Evolutionary conservation across 2,888 invertebrate species (phyloP).

Genomic region (Melanargia galathea): DNA sequence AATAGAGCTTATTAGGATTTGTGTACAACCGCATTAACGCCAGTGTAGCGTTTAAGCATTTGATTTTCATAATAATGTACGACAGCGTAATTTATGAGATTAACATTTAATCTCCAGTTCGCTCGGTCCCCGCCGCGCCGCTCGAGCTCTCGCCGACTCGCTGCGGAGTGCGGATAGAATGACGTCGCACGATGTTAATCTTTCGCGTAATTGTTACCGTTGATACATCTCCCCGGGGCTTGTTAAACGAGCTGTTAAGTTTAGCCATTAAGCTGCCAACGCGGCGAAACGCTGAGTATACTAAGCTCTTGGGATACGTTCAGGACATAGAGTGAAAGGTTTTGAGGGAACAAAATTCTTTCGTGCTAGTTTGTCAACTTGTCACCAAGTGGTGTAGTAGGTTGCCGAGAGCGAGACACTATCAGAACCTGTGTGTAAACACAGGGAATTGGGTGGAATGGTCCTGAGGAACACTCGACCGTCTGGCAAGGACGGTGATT

Average conservation of each 20-base stretch:
- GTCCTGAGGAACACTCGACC: no score
- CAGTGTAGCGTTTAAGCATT: conserved; percentile 1
- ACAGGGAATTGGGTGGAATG: no score
- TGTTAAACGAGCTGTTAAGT: conserved; percentile 71
- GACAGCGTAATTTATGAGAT: conserved; percentile 37
- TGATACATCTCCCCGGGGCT: conserved; percentile 54
- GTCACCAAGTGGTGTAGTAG: no score
- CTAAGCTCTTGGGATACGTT: conserved; percentile 23
- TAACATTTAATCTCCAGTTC: conserved; percentile 40
- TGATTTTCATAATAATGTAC: conserved; percentile 10
- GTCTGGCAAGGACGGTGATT: no score
- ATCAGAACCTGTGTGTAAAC: no score
- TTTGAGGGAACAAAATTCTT: neutral
- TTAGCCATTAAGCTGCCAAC: conserved; percentile 57
- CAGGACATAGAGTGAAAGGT: neutral
- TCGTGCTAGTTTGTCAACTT: neutral
- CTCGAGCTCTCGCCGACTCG: conserved; percentile 35
- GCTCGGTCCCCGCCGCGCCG: conserved; percentile 30
- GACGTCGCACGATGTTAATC: conserved; percentile 65
- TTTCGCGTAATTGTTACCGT: conserved; percentile 64
- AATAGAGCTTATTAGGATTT: neutral
- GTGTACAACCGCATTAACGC: neutral
- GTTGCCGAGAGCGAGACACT: no score
- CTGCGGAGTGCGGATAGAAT: conserved; percentile 50
- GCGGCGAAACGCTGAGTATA: conserved; percentile 30